Evolutionary conservation across 1,140 invertebrate genomes (phyloP).

Genomic region (Tribolium madens): DNA sequence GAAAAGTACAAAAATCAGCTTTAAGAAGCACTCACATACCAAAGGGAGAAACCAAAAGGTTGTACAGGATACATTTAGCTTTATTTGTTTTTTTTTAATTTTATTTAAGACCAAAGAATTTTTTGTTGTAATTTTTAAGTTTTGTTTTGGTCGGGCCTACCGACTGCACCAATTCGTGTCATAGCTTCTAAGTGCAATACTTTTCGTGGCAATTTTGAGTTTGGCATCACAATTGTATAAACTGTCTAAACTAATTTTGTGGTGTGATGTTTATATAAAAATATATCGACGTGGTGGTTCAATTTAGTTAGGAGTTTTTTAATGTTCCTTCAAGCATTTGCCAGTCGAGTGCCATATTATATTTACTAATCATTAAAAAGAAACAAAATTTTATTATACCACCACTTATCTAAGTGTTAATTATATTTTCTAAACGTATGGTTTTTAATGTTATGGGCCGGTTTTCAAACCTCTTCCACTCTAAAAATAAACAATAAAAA

Average conservation of each 20-base stretch:
- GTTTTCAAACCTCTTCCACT: constrained; percentile 21
- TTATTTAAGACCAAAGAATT: constrained; percentile 24
- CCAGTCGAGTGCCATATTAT: constrained; percentile 11
- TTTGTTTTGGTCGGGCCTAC: not conserved
- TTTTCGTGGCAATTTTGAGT: constrained; percentile 32
- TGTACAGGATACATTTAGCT: constrained; percentile 13
- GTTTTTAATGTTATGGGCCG: constrained; percentile 25
- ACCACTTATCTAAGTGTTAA: constrained; percentile 24
- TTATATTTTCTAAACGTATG: constrained; percentile 32
- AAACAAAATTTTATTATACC: not conserved
- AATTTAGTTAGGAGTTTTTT: not conserved
- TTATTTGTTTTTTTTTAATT: constrained; percentile 30
- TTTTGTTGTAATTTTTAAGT: constrained; percentile 22
- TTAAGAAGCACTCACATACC: constrained; percentile 32
- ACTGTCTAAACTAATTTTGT: constrained; percentile 15
- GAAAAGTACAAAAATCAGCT: constrained; percentile 29
- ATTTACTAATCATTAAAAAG: not conserved
- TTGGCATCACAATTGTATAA: constrained; percentile 30
- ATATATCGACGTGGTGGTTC: not conserved
- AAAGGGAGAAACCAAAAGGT: constrained; percentile 18
- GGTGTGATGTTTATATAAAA: constrained; percentile 17
- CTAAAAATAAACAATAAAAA: constrained; percentile 35
- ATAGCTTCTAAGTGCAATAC: constrained; percentile 13
- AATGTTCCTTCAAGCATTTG: constrained; percentile 8
- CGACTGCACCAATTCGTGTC: not conserved